Evolutionary conservation across 2,113 vertebrate genomes (phyloP).

Genomic region (Tachuris rubrigastra): DNA sequence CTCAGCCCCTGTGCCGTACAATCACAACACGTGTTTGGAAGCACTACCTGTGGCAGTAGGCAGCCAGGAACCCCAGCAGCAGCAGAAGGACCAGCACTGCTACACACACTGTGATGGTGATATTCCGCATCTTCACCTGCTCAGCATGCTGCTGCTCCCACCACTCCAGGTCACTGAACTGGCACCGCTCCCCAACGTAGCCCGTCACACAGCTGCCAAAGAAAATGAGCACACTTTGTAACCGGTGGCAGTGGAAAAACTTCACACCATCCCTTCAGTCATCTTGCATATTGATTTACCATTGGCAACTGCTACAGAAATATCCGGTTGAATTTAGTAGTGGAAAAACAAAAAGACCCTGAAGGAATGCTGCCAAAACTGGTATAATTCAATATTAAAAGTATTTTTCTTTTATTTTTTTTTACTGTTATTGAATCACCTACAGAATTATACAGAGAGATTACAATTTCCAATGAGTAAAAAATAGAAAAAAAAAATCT

Average conservation of each 20-base stretch:
- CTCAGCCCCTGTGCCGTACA: accelerated
- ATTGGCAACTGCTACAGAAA: accelerated
- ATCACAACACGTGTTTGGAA: accelerated
- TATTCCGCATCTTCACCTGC: conserved; percentile 71
- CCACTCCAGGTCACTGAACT: conserved; percentile 89
- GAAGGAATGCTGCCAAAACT: not conserved
- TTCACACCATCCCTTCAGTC: accelerated
- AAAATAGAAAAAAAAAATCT: not conserved
- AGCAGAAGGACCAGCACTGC: conserved; percentile 73
- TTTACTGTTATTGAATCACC: not conserved
- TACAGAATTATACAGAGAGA: not conserved
- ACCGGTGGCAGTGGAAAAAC: accelerated
- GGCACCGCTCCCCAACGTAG: conserved; percentile 87
- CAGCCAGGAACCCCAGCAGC: conserved; percentile 72
- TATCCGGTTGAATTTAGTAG: not conserved
- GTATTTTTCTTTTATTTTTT: not conserved
- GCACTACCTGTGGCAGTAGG: conserved; percentile 81
- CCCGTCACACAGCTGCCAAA: conserved; percentile 81
- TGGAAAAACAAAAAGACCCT: not conserved
- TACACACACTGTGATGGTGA: conserved; percentile 68
- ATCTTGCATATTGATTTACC: accelerated
- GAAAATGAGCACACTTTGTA: not conserved
- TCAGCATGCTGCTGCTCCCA: conserved; percentile 82
- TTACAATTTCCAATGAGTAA: not conserved
- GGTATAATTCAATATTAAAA: not conserved